Evolutionary conservation across 1,140 invertebrate genomes (phyloP), one percentile per base, ranked within the genome.

Genomic region (Rhagoletis zephyria): DNA sequence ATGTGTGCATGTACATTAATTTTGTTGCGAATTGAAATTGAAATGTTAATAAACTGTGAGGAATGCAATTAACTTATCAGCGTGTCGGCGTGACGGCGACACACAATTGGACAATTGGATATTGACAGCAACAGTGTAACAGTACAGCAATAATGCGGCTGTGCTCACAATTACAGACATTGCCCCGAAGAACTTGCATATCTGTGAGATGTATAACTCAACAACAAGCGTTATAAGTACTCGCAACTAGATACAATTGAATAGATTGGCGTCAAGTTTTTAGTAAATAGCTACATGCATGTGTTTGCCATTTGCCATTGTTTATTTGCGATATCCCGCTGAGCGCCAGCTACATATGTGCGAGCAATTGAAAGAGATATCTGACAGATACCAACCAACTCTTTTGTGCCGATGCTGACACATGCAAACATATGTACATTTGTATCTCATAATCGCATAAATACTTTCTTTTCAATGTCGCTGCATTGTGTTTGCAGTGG

Each of bases 61-160:
- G 70, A 74, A 74, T 74, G 70, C 70, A 42, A 51, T 74, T 74
- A 74, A 74, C 70, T 74, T 74, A 74, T 74, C 70, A 74, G 70
- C 70, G 70, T 74, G 70, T 74, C 70, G 40, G 45, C 45, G 45
- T 74, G 70, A 74, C 45, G 40, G 16, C 70, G 45, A 48, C 70
- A 74, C 10, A 45, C 70, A 42, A 74, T 74, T 74, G 45, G 5
- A 45, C 70, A 42, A 74, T 74, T 74, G 45, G 2, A 45, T 74
- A 74, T 74, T 74, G 70, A 74, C 70, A 74, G 40, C n/a, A 74
- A 42, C 30, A 30, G 30, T 30, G 30, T 30, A 30, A 30, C 30
- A 30, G 30, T 30, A 30, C 30, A 30, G 1, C 30, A 30, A 30
- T 42, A 74, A 74, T 74, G 70, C 48, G 70, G 45, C 70, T 74